Conservation (phyloP, 2,113 vertebrate genomes). For the Falco punctatus region DNA sequence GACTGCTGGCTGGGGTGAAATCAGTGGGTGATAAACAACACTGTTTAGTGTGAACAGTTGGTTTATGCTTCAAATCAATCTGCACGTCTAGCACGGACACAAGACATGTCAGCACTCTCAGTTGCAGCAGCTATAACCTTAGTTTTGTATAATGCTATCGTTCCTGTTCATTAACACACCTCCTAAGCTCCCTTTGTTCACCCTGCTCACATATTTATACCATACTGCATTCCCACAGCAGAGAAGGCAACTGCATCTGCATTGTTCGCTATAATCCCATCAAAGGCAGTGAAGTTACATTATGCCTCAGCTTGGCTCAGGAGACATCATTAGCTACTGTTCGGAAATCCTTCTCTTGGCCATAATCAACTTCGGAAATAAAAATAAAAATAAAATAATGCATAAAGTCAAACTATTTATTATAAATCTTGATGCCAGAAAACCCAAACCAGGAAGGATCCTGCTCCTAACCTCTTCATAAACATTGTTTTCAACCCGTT, state of each 20-base stretch:
- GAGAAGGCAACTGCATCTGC: no score
- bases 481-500: background rate
- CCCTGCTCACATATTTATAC: background rate
- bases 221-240: background rate
- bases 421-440: background rate
- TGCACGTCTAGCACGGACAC: rapidly evolving
- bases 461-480: background rate
- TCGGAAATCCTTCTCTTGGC: background rate
- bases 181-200: background rate
- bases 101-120: rapidly evolving
- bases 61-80: background rate
- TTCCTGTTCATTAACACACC: background rate
- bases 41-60: background rate
- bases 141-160: background rate
- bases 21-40: background rate
- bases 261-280: rapidly evolving
- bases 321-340: background rate
- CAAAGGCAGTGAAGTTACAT: background rate
- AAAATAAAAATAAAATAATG: background rate
- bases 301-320: background rate
- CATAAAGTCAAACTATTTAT: background rate
- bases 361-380: background rate
- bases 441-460: background rate
- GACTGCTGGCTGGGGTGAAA: background rate
- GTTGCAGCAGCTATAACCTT: background rate